A percentile compares a stretch with the other conserved stretches of the same genome.
These are phyloP conservation scores for Syngnathus floridae DNA, from an alignment of 2,113 vertebrate genomes.

Conservation along the genomic window DNA sequence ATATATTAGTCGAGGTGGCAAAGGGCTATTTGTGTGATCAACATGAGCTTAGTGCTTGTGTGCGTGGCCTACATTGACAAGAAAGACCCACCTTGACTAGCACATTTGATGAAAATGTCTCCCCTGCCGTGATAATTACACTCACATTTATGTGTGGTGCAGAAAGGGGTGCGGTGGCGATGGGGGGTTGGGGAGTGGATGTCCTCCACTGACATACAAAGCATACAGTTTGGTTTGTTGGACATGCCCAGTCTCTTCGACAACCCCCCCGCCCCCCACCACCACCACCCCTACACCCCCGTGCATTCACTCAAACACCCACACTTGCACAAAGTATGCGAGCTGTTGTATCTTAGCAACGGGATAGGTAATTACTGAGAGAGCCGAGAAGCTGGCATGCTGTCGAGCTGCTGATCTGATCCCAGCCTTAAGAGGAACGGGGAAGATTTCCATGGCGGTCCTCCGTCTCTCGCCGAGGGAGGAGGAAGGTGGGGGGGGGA, in stretches of 20 bases:
- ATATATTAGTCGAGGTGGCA: slow-evolving; percentile 51
- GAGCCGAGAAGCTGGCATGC: slow-evolving; percentile 76
- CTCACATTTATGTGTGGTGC: slow-evolving; percentile 1
- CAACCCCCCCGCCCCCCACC: slow-evolving; percentile 40
- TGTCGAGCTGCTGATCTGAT: slow-evolving; percentile 75
- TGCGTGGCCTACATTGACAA: slow-evolving; percentile 55
- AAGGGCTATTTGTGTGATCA: slow-evolving; percentile 17
- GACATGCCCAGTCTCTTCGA: slow-evolving; percentile 54
- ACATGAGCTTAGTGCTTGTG: slow-evolving; percentile 27
- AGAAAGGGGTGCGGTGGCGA: not conserved
- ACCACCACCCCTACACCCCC: slow-evolving; percentile 49
- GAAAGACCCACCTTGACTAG: slow-evolving; percentile 53
- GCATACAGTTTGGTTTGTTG: slow-evolving; percentile 56
- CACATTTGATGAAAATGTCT: not conserved
- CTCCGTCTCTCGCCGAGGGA: not conserved
- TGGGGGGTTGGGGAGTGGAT: not conserved
- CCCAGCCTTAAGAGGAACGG: slow-evolving; percentile 60
- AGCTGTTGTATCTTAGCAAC: slow-evolving; percentile 80
- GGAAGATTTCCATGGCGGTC: slow-evolving; percentile 55
- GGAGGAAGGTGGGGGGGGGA: not conserved
- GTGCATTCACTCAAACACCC: slow-evolving; percentile 71
- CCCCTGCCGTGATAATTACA: not conserved
- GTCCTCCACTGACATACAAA: slow-evolving; percentile 10
- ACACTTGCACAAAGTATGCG: slow-evolving; percentile 74
- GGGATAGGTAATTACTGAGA: slow-evolving; percentile 78